Base-by-base conservation (phyloP, 2,797 vertebrate genomes). In the Sebastes diploproa region DNA sequence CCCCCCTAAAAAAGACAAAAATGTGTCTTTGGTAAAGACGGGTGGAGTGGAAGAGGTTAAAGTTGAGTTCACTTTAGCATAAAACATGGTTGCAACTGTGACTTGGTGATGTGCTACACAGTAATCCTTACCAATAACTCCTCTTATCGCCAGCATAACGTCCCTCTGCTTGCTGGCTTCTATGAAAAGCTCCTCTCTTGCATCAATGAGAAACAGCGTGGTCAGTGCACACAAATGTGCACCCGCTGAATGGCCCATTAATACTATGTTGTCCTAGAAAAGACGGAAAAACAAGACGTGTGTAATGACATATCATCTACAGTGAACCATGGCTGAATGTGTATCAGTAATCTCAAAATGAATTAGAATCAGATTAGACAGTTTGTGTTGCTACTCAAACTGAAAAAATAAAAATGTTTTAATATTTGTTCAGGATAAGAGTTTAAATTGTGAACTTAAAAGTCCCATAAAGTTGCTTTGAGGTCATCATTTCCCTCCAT, bases 161-260 rank as follows among this genome's bases (percentile, higher is more conserved):
- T 93, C 85, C 71, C 20, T 86, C 78, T 93, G 95, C 75, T 82
- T 92, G 55, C 64, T 77, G 2, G 81, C 52, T 76, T 95, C 93
- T 22, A 96, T 94, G 72, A 89, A 89, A 54, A 96, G 90, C 82
- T 96, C 94, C 8, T 95, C 91, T 58, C 83, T 85, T 34, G 65
- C 76, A 22, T 95, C 94, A 50, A 89, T 86, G 32, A 96, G 92
- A 86, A 96, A 96, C 29, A 96, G 85, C 5, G 86, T 76, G 32
- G 93, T 91, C 82, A 96, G 87, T 13, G 91, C 83, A 67, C 93
- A 95, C 82, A 96, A 83, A 81, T 96, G 95, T 68, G 94, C 95
- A 20, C 96, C 96, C 2, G 95, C 95, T 16, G 95, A 96, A 77
- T 96, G 96, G 13, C 95, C 95, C 5, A 96, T 88, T 69, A 96